Conservation (phyloP, 2,113 vertebrate genomes). For the Zosterops borbonicus region DNA sequence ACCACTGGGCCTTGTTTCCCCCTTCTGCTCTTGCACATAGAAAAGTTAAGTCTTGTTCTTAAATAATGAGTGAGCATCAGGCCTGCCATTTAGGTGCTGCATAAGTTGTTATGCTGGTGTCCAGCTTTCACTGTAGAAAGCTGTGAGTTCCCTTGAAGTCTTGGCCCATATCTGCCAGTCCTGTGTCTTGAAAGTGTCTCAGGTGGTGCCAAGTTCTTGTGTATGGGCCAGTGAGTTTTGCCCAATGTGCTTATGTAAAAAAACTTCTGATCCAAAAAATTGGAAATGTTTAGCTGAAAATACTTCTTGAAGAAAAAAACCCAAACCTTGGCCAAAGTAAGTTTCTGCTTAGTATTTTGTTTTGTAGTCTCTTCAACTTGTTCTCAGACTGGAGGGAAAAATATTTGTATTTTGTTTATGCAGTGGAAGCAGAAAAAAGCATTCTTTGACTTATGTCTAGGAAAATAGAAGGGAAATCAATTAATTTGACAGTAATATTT, state of each 20-base stretch:
- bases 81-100: background rate
- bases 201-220: background rate
- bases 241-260: fast-evolving
- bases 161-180: background rate
- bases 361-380: background rate
- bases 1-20: background rate
- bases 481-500: background rate
- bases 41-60: background rate
- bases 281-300: background rate
- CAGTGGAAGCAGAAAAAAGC: background rate
- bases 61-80: background rate
- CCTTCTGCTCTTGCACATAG: background rate
- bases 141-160: background rate
- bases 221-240: background rate
- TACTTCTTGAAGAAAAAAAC: fast-evolving
- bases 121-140: background rate
- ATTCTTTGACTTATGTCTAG: background rate
- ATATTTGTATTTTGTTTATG: background rate
- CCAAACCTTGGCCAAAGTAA: background rate
- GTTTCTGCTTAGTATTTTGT: background rate
- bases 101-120: background rate
- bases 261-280: background rate
- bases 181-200: background rate
- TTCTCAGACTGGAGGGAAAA: background rate
- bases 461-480: background rate